phyloP scores from a whole-genome alignment of 2,888 invertebrate species.

The Pardosa pseudoannulata region DNA sequence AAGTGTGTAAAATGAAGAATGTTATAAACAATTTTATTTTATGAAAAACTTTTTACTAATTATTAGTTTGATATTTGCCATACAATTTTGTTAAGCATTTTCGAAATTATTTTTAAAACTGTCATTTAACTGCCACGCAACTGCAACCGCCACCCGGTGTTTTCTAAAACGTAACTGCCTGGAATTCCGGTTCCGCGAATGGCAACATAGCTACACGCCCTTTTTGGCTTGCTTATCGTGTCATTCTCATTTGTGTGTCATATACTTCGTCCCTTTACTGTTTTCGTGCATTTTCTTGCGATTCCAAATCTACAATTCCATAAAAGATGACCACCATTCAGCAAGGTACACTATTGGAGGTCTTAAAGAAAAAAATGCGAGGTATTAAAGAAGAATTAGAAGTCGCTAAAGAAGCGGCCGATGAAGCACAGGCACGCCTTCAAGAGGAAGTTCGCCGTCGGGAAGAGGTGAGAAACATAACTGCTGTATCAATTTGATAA shows the following conservation, averaged over 20 bases:
- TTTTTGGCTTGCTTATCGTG: conserved; percentile 69
- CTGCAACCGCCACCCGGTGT: conserved; percentile 45
- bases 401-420: conserved; percentile 97
- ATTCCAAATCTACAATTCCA: neutral
- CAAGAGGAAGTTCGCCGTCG: conserved; percentile 96
- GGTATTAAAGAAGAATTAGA: conserved; percentile 99
- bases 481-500: too few relatives aligned
- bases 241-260: conserved; percentile 52
- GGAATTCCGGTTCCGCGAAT: conserved; percentile 30
- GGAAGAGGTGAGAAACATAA: conserved; percentile 92
- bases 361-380: conserved; percentile 99
- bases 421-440: conserved; percentile 95
- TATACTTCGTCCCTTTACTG: neutral
- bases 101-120: too few relatives aligned
- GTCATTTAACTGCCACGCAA: too few relatives aligned
- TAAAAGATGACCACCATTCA: conserved; percentile 77
- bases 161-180: conserved; percentile 16
- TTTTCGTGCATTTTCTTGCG: conserved; percentile 2
- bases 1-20: too few relatives aligned
- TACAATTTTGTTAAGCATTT: too few relatives aligned
- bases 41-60: too few relatives aligned
- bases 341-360: conserved; percentile 95
- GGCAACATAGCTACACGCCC: conserved; percentile 65
- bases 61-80: too few relatives aligned
- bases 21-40: too few relatives aligned